Evolutionary conservation across 2,888 invertebrate genomes (phyloP).

Genomic region (Scaptodrosophila latifasciaeformis): DNA sequence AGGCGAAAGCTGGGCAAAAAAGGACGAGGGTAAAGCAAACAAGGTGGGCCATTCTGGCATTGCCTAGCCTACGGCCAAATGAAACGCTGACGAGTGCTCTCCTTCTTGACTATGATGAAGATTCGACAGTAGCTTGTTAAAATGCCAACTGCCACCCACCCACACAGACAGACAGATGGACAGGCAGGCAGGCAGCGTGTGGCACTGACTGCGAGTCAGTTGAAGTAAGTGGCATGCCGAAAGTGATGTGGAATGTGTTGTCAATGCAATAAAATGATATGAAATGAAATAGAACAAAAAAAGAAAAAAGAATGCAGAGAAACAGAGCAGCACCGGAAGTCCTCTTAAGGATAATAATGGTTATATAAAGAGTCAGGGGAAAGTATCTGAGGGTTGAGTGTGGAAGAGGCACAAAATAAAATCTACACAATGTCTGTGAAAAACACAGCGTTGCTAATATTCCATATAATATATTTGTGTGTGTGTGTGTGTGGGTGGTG

Average conservation of each 20-base stretch:
- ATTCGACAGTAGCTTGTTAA: conserved; percentile 64
- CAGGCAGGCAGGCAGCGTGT: conserved; percentile 10
- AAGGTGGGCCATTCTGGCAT: conserved; percentile 27
- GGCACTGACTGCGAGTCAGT: too few species aligned
- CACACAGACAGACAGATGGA: background rate
- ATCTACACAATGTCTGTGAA: conserved; percentile 26
- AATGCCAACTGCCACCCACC: conserved; percentile 44
- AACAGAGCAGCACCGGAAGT: too few species aligned
- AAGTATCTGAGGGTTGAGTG: too few species aligned
- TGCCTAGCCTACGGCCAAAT: conserved; percentile 43
- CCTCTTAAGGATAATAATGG: conserved; percentile 48
- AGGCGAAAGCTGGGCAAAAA: conserved; percentile 17
- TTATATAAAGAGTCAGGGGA: too few species aligned
- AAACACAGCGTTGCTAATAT: background rate
- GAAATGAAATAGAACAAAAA: conserved; percentile 53
- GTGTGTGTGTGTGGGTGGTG: conserved; percentile 11
- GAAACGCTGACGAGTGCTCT: conserved; percentile 22
- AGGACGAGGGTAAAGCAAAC: conserved; percentile 36
- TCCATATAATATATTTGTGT: conserved; percentile 1
- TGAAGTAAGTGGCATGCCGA: background rate
- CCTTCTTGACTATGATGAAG: conserved; percentile 23
- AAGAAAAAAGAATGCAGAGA: background rate
- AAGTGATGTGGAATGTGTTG: conserved; percentile 40
- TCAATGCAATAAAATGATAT: conserved; percentile 61
- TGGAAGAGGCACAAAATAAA: conserved; percentile 40